Base-by-base conservation (phyloP, 1,140 invertebrate species). In the Euura lappo region DNA sequence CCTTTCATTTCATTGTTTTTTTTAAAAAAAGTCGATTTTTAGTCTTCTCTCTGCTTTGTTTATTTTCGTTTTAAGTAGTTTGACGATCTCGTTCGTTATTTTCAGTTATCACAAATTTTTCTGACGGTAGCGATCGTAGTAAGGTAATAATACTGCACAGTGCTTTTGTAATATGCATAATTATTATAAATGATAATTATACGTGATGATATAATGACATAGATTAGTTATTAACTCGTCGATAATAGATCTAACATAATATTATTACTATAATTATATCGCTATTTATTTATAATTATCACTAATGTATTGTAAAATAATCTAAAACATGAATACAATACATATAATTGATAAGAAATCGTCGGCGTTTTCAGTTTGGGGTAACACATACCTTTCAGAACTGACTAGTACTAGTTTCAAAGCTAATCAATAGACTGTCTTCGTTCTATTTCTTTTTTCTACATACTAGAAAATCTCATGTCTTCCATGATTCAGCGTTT, bases 241-340 rank as follows among this genome's bases (percentile, higher is more conserved):
- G 51, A 11, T 11, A n/a, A 60, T 28, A 28, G 28, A 28, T 28
- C 51, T 60, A 60, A 60, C 3, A n/a, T n/a, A 60, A 60, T 11
- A 60, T 11, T 60, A 60, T n/a, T 60, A n/a, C 47, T 51, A n/a
- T 51, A 7, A 51, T 51, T 51, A 28, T 28, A 28, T 28, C 28
- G 28, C 28, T 28, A 28, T 28, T 28, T 28, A 51, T 8, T 51
- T 8, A 8, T 51, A 51, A 60, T 60, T 60, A 60, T n/a, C 13
- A 60, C 51, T 60, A 60, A 60, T 60, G 51, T 60, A 60, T 60
- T 60, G 51, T 60, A 60, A 60, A 11, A 60, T 4, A 60, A 60
- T 60, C 13, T 60, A 60, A 60, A 60, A 60, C 8, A 11, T 6
- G 51, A 60, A 60, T 60, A 60, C 13, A 60, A 60, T 60, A 60